Conservation (phyloP, 2,113 vertebrate species). For the Siniperca knerii region DNA sequence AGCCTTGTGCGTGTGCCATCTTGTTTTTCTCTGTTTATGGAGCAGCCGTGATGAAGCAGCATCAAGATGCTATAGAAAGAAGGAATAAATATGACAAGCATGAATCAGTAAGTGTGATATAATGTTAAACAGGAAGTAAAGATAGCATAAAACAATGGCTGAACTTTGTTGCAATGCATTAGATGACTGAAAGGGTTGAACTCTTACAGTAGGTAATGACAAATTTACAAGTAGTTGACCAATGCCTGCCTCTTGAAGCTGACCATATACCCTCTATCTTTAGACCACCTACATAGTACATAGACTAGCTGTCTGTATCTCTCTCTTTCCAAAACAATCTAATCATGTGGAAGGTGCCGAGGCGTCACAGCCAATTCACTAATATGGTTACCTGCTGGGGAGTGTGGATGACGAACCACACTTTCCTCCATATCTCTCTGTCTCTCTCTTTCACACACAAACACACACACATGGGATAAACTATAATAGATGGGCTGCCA, state of each 20-base stretch:
- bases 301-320: background rate
- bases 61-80: background rate
- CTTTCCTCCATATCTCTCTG: background rate
- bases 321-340: slow-evolving; percentile 23
- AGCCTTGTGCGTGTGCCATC: slow-evolving; percentile 13
- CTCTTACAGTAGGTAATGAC: background rate
- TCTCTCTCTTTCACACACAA: background rate
- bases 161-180: background rate
- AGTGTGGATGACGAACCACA: slow-evolving; percentile 32
- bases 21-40: slow-evolving; percentile 12
- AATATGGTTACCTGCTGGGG: slow-evolving; percentile 54
- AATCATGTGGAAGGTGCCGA: slow-evolving; percentile 19
- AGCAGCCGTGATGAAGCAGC: background rate
- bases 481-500: slow-evolving; percentile 53
- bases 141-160: background rate
- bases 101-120: background rate
- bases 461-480: slow-evolving; percentile 35
- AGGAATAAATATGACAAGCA: background rate
- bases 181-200: background rate
- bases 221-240: slow-evolving; percentile 1
- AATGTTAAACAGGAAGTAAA: slow-evolving; percentile 3
- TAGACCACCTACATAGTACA: background rate
- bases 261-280: slow-evolving; percentile 19
- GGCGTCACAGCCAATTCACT: slow-evolving; percentile 33
- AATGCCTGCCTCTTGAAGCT: slow-evolving; percentile 3